Conservation (phyloP, 2,888 invertebrate genomes). For the Tenodera sinensis region DNA sequence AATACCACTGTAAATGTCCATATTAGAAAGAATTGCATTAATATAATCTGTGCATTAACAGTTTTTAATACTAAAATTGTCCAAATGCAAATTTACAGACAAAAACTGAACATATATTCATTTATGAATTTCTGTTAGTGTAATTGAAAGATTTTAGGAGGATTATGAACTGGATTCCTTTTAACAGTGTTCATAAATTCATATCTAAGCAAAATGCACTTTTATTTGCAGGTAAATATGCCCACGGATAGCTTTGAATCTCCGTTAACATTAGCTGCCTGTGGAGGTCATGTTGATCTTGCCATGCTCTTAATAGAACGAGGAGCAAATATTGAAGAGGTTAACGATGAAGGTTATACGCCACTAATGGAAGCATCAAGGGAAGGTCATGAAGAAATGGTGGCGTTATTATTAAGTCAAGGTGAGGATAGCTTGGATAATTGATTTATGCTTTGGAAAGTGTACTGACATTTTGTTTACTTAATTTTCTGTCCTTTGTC, state of each 20-base stretch:
- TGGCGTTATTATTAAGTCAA: slow-evolving; percentile 85
- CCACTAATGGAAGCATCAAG: slow-evolving; percentile 98
- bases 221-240: slow-evolving; percentile 75
- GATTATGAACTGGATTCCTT: not conserved
- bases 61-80: no score
- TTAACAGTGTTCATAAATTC: not conserved
- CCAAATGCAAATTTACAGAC: no score
- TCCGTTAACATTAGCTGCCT: slow-evolving; percentile 94
- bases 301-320: slow-evolving; percentile 93
- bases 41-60: no score
- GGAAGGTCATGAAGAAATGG: slow-evolving; percentile 99
- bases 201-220: not conserved
- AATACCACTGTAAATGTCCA: no score
- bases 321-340: slow-evolving; percentile 98
- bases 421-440: slow-evolving; percentile 52
- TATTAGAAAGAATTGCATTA: no score
- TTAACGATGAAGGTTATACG: slow-evolving; percentile 98
- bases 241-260: slow-evolving; percentile 99
- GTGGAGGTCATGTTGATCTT: slow-evolving; percentile 97
- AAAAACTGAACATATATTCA: no score
- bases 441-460: not conserved
- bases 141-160: not conserved
- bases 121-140: not conserved
- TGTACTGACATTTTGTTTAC: no score
- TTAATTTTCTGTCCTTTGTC: no score